Conservation (phyloP, 2,888 invertebrate species). For the Cephus sareptanus region DNA sequence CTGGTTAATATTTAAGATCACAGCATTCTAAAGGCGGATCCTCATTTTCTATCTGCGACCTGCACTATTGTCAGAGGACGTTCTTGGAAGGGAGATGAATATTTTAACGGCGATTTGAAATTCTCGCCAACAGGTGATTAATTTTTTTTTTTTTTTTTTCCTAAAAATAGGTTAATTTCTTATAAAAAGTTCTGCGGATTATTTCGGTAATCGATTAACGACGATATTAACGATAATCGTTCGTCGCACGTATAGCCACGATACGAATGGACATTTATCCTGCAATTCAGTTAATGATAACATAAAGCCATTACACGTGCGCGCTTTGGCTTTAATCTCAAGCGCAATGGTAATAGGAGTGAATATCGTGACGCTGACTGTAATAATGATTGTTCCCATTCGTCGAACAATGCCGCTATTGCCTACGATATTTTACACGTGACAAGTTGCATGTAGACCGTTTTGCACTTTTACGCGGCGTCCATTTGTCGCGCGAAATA, state of each 20-base stretch:
- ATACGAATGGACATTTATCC: background rate
- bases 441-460: slow-evolving; percentile 26
- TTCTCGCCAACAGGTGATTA: too few relatives aligned
- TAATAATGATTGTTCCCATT: background rate
- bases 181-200: accelerated
- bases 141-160: too few relatives aligned
- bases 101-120: too few relatives aligned
- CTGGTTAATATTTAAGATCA: slow-evolving; percentile 47
- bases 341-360: background rate
- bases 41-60: background rate
- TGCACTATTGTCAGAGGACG: too few relatives aligned
- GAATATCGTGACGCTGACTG: background rate
- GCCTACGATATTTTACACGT: slow-evolving; percentile 28
- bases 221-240: background rate
- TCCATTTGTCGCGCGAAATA: slow-evolving; percentile 48
- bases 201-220: background rate
- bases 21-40: background rate
- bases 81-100: too few relatives aligned
- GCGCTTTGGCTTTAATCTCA: background rate
- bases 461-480: slow-evolving; percentile 25
- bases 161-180: background rate
- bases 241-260: background rate
- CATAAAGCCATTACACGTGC: background rate
- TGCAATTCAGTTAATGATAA: background rate
- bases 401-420: slow-evolving; percentile 27